Evolutionary conservation across 2,113 vertebrate species (phyloP).

Genomic region (Phrynosoma platyrhinos): DNA sequence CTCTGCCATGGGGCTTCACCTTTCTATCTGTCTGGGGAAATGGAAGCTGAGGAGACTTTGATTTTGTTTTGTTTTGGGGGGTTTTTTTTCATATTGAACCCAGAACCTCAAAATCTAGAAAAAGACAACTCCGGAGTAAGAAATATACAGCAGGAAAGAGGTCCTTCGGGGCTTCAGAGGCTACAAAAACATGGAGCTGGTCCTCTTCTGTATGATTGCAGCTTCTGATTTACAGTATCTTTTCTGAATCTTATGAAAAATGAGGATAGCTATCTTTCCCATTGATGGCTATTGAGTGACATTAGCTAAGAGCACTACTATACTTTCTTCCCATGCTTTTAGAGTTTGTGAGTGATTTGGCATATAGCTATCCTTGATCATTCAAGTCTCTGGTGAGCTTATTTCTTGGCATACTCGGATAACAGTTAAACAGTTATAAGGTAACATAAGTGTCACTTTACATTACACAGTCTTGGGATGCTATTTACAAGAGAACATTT

Average conservation of each 20-base stretch:
- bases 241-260: background rate
- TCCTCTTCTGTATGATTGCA: background rate
- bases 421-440: slow-evolving; percentile 36
- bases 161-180: too few species aligned
- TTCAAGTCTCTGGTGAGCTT: slow-evolving; percentile 19
- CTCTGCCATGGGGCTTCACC: too few species aligned
- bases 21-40: too few species aligned
- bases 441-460: slow-evolving; percentile 43
- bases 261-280: background rate
- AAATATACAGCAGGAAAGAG: too few species aligned
- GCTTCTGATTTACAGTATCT: slow-evolving; percentile 2
- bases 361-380: slow-evolving; percentile 24
- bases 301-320: background rate
- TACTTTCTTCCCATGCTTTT: background rate
- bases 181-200: background rate
- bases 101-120: background rate
- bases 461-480: slow-evolving; percentile 24
- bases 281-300: background rate
- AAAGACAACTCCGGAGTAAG: too few species aligned
- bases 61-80: too few species aligned
- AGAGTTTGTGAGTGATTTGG: slow-evolving; percentile 54
- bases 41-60: too few species aligned
- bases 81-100: background rate
- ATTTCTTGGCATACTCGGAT: slow-evolving; percentile 52
- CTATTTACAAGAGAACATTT: slow-evolving; percentile 37